Percentiles rank a stretch among this genome's conserved stretches.
Evolutionary conservation across 2,113 vertebrate genomes (phyloP).

Genomic region (Sturnira hondurensis): DNA sequence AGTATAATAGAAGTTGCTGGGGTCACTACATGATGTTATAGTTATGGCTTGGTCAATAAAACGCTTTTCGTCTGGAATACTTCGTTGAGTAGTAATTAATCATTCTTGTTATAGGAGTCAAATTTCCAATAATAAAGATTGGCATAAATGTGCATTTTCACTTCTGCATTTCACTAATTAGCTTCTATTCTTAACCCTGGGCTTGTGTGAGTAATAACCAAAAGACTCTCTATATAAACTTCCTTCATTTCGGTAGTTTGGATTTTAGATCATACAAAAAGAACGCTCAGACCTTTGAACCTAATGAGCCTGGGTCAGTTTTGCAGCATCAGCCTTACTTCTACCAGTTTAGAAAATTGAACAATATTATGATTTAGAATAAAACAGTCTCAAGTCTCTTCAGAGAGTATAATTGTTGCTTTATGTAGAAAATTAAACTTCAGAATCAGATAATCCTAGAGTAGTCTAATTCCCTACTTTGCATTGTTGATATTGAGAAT

Average conservation of each 20-base stretch:
- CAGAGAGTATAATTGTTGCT: not conserved
- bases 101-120: not conserved
- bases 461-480: not conserved
- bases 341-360: not conserved
- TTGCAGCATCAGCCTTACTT: not conserved
- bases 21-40: not conserved
- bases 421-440: not conserved
- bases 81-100: not conserved
- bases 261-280: not conserved
- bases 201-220: not conserved
- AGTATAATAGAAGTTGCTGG: not conserved
- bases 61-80: not conserved
- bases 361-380: not conserved
- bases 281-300: not conserved
- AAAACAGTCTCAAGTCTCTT: not conserved
- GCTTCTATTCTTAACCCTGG: not conserved
- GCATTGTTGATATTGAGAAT: not conserved
- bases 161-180: not conserved
- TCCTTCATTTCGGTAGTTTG: not conserved
- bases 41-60: not conserved
- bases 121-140: not conserved
- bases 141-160: not conserved
- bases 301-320: not conserved
- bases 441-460: not conserved
- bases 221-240: not conserved